These are phyloP conservation scores for Ormyrus pomaceus DNA, from an alignment of 2,888 invertebrate species.

Conservation along the genomic window DNA sequence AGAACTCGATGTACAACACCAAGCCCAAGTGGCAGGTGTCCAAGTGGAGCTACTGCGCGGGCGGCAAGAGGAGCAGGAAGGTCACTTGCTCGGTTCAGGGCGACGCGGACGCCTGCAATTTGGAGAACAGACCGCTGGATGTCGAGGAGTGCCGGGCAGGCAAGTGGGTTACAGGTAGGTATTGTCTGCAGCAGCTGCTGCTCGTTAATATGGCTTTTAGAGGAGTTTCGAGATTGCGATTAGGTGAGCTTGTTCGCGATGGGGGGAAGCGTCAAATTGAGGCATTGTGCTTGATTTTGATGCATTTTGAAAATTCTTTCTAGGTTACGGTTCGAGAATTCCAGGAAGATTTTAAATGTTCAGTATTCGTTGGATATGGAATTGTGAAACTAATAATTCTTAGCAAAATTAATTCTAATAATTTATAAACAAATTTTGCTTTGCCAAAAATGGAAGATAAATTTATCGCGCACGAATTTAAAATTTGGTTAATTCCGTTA, in stretches of 20 bases:
- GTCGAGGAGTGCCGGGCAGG: slow-evolving; percentile 67
- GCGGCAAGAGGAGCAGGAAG: slow-evolving; percentile 66
- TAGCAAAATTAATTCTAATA: too few relatives aligned
- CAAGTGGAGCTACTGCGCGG: slow-evolving; percentile 68
- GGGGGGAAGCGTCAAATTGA: neutral
- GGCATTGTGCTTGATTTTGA: too few relatives aligned
- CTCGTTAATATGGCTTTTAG: neutral
- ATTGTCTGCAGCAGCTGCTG: neutral
- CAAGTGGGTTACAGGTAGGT: slow-evolving; percentile 68
- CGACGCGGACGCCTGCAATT: slow-evolving; percentile 61
- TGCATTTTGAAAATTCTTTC: too few relatives aligned
- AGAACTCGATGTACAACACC: slow-evolving; percentile 68
- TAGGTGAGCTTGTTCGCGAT: neutral
- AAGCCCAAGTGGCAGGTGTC: slow-evolving; percentile 70
- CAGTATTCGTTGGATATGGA: too few relatives aligned
- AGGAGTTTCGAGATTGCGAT: too few relatives aligned
- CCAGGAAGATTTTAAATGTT: too few relatives aligned
- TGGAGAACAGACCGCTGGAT: slow-evolving; percentile 64
- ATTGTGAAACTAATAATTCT: too few relatives aligned
- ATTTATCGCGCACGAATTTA: neutral
- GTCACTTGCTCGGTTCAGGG: slow-evolving; percentile 67
- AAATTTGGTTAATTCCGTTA: too few relatives aligned
- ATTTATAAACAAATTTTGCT: too few relatives aligned
- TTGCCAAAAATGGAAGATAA: too few relatives aligned
- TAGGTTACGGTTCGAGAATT: too few relatives aligned